Base-by-base conservation (phyloP, 2,888 invertebrate genomes). In the Xestobium rufovillosum region DNA sequence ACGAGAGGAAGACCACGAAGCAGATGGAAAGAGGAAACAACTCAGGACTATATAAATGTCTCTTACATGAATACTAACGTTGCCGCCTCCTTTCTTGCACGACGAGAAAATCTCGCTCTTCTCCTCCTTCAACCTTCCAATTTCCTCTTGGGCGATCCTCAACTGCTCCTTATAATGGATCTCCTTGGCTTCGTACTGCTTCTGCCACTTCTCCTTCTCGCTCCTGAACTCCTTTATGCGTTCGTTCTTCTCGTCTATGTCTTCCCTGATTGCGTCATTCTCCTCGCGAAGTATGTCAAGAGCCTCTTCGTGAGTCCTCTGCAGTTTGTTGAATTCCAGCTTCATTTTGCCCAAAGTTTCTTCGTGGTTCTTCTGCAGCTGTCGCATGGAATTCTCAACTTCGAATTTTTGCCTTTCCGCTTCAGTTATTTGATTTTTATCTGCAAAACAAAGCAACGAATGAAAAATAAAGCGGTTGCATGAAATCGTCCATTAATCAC, bases 221-320 rank as follows among this genome's bases (percentile, higher is more conserved):
- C 52, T 41, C 35, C 51, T 48, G 11, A 42, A 47, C 23, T 48
- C 45, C 27, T 49, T 45, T 14, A 52, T 37, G 29, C 49, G 48
- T 29, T 54, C 52, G 26, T 55, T 54, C 42, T 62, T 63, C 31
- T 64, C 63, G 32, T 65, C 64, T 29, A 63, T 63, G 43, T 63
- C 55, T 40, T 64, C 63, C 32, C 63, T 47, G 31, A 63, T 63
- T 8, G 63, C 55, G 39, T 66, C 63, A 42, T 66, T 65, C 48
- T 67, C 66, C 38, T 65, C 64, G 10, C 62, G 50, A 10, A 67
- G 48, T 27, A 65, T 65, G 33, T 64, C 64, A 36, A 66, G 34
- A 2, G 61, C 53, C 39, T 60, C 61, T 26, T 56, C 55, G 47
- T 66, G 63, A 9, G 56, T 60, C 36, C 56, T 53, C 40, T 64